A percentile compares a stretch with the other conserved stretches of the same genome.
These are phyloP conservation scores for Synodontis membranacea DNA, from an alignment of 2,113 vertebrate species.

Conservation along the genomic window DNA sequence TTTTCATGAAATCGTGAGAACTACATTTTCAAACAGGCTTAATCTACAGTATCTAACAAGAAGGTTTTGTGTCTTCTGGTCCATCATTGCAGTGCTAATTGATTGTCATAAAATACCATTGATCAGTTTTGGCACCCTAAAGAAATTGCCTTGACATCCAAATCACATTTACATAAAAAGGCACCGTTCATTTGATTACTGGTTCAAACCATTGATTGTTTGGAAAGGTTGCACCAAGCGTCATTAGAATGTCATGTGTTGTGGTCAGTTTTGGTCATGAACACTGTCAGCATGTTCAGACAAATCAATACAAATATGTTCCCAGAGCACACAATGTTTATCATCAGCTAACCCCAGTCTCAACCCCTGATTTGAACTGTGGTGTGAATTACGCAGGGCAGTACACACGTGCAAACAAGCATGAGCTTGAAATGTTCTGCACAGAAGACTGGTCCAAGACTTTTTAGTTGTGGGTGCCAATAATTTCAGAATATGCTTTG, in stretches of 20 bases:
- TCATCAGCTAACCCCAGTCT: neutral
- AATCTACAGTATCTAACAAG: neutral
- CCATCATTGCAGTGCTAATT: neutral
- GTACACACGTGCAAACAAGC: neutral
- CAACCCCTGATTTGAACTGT: neutral
- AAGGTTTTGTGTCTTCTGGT: neutral
- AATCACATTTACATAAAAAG: neutral
- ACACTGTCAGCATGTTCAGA: neutral
- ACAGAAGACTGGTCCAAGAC: neutral
- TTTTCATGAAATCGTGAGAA: too few species aligned
- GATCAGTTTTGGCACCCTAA: neutral
- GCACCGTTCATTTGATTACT: neutral
- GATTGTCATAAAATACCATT: neutral
- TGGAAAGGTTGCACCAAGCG: neutral
- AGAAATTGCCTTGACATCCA: neutral
- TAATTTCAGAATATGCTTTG: neutral
- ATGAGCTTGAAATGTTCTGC: neutral
- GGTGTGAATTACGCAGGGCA: neutral
- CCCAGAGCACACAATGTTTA: neutral
- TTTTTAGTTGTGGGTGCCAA: neutral
- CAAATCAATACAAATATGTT: neutral
- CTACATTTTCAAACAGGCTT: conserved; percentile 50
- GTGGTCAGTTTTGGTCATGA: too few species aligned
- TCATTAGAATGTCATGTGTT: neutral
- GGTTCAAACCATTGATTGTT: neutral